Conservation (phyloP, 2,888 invertebrate species). For the Myopa testacea region DNA sequence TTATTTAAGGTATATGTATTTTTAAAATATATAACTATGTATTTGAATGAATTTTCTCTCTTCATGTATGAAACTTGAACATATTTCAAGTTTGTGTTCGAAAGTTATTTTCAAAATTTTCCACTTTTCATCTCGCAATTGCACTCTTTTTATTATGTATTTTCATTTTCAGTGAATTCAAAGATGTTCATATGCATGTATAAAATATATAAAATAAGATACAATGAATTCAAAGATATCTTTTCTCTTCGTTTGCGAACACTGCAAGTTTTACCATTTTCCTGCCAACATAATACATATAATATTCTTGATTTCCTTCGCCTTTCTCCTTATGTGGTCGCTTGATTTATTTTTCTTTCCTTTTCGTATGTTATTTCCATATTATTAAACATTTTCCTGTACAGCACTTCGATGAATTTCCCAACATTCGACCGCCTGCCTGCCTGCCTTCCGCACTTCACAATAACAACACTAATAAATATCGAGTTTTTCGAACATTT, state of each 20-base stretch:
- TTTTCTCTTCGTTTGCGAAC: background rate
- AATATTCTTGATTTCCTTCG: constrained; percentile 41
- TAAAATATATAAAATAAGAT: background rate
- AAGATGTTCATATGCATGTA: constrained; percentile 28
- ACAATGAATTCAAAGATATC: constrained; percentile 4
- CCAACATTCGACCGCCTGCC: constrained; percentile 36
- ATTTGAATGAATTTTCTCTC: constrained; percentile 31
- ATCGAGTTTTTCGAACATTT: constrained; percentile 35
- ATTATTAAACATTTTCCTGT: constrained; percentile 33
- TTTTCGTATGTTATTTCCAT: constrained; percentile 25
- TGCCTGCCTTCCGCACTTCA: constrained; percentile 22
- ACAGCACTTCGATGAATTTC: constrained; percentile 52
- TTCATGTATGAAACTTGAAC: constrained; percentile 38
- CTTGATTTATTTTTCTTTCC: constrained; percentile 40
- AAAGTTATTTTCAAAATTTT: constrained; percentile 25
- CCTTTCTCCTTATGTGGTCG: constrained; percentile 43
- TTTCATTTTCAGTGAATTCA: constrained; percentile 13
- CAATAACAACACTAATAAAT: constrained; percentile 25
- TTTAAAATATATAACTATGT: constrained; percentile 22
- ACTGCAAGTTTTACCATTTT: constrained; percentile 15
- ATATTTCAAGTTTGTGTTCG: constrained; percentile 26
- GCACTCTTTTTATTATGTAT: constrained; percentile 5
- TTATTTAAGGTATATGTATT: constrained; percentile 17
- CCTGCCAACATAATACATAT: constrained; percentile 19
- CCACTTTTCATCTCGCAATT: constrained; percentile 36